Conservation (phyloP, 2,797 vertebrate species). For the Pseudochaenichthys georgianus region DNA sequence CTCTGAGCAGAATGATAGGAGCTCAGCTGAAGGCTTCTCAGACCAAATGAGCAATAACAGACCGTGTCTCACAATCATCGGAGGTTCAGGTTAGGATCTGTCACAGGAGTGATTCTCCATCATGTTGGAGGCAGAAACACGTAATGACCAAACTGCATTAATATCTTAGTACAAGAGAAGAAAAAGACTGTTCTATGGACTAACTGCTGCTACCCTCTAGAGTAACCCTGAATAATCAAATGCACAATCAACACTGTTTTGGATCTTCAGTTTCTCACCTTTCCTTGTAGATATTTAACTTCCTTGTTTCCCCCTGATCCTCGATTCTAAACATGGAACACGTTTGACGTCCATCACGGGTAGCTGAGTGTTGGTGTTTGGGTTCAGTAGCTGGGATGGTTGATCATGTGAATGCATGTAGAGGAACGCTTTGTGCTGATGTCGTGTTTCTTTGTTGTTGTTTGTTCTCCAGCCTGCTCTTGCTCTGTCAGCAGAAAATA, state of each 20-base stretch:
- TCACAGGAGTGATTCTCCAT: slow-evolving; percentile 26
- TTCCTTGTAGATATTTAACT: slow-evolving; percentile 55
- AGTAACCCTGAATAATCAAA: slow-evolving; percentile 74
- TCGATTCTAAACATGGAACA: slow-evolving; percentile 32
- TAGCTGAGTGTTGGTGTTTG: slow-evolving; percentile 40
- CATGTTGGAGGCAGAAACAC: slow-evolving; percentile 32
- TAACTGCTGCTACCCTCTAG: slow-evolving; percentile 82
- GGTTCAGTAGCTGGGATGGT: slow-evolving; percentile 34
- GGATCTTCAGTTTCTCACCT: slow-evolving; percentile 52
- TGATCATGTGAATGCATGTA: slow-evolving; percentile 73
- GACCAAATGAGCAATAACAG: slow-evolving; percentile 76
- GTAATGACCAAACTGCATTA: slow-evolving; percentile 62
- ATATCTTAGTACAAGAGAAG: slow-evolving; percentile 65
- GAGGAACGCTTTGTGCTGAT: slow-evolving; percentile 43
- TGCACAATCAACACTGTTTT: slow-evolving; percentile 79
- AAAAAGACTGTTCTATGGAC: slow-evolving; percentile 75
- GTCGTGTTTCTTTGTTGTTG: slow-evolving; percentile 45
- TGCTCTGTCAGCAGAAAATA: slow-evolving; percentile 26
- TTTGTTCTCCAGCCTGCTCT: slow-evolving; percentile 67
- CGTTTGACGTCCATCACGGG: slow-evolving; percentile 36
- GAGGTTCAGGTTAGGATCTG: slow-evolving; percentile 42
- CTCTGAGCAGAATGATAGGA: slow-evolving; percentile 43
- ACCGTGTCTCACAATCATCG: slow-evolving; percentile 61
- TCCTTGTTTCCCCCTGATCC: slow-evolving; percentile 47
- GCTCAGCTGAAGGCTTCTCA: slow-evolving; percentile 31